Base-by-base conservation (phyloP, 2,888 invertebrate species). In the Scaptodrosophila latifasciaeformis region DNA sequence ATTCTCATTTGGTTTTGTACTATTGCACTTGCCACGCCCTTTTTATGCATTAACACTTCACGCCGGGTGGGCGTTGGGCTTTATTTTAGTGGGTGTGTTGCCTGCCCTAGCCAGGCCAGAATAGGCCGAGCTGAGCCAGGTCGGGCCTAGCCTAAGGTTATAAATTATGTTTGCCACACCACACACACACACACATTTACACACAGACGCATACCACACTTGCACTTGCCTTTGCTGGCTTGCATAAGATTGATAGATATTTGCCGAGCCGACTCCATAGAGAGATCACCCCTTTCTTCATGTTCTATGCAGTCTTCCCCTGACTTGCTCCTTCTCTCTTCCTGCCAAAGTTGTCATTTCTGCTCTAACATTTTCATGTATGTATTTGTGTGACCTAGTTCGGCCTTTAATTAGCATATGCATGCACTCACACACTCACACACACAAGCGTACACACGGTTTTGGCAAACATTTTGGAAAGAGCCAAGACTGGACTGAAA, bases 121-220 rank as follows among this genome's bases (percentile, higher is more conserved):
- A n/a, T n/a, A n/a, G n/a, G n/a, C 45, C 34, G 29, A 40, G 31
- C 24, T 7, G 3, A 7, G 24, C 24, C 24, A 5, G 24, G 24
- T 7, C 24, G 6, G 12, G 37, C 17, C 15, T 44, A 48, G 43
- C 56, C 37, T 48, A 49, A 45, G 53, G 72, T 62, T 79, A 79
- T 79, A 79, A 74, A 79, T 74, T 79, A 79, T 79, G 79, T 76
- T 79, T 56, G 69, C 68, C 63, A 61, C 24, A 5, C 24, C 7
- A 24, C 24, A 24, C 24, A 24, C 24, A 24, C 24, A 24, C 24
- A 7, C 3, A n/a, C n/a, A n/a, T n/a, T n/a, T n/a, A 7, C 24
- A 24, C 24, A 24, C 24, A 24, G 4, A 24, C 24, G 3, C 37
- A 37, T 37, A 37, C 18, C n/a, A n/a, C n/a, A n/a, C n/a, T n/a